phyloP scores from a whole-genome alignment of 2,888 invertebrate species.

The Drosophila peninsularis region DNA sequence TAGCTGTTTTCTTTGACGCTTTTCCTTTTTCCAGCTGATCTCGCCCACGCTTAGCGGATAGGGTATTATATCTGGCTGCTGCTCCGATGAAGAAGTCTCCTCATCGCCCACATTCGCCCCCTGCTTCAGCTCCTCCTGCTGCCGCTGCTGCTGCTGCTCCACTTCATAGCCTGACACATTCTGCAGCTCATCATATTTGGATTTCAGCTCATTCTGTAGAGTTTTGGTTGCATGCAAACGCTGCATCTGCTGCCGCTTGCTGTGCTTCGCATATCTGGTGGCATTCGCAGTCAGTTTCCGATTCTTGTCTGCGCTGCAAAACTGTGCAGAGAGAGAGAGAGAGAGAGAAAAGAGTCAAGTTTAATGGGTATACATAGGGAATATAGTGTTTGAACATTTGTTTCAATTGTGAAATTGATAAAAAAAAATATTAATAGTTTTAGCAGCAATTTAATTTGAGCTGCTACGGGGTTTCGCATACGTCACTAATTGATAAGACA shows the following conservation, averaged over 20 bases:
- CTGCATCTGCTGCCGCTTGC: conserved; percentile 25
- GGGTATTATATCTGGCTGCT: conserved; percentile 81
- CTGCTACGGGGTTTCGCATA: neutral
- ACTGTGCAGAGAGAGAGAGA: conserved; percentile 26
- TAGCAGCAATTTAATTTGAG: neutral
- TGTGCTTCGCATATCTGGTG: conserved; percentile 26
- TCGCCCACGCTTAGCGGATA: conserved; percentile 76
- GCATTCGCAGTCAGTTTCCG: conserved; percentile 19
- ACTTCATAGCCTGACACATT: conserved; percentile 1
- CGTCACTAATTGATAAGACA: conserved; percentile 17
- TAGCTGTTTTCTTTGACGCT: conserved; percentile 39
- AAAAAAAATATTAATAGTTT: neutral
- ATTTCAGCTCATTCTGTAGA: conserved; percentile 53
- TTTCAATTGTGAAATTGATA: conserved; percentile 49
- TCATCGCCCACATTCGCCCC: conserved; percentile 26
- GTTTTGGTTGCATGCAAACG: conserved; percentile 47
- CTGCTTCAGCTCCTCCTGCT: neutral
- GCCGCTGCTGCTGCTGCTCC: neutral
- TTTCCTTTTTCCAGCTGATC: conserved; percentile 65
- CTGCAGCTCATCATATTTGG: conserved; percentile 18
- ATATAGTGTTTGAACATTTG: conserved; percentile 14
- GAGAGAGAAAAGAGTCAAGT: neutral
- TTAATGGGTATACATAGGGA: neutral
- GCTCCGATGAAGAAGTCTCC: conserved; percentile 69
- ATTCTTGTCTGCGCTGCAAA: conserved; percentile 48